Conservation (phyloP, 2,888 invertebrate genomes). For the Dynastes hyllus region DNA sequence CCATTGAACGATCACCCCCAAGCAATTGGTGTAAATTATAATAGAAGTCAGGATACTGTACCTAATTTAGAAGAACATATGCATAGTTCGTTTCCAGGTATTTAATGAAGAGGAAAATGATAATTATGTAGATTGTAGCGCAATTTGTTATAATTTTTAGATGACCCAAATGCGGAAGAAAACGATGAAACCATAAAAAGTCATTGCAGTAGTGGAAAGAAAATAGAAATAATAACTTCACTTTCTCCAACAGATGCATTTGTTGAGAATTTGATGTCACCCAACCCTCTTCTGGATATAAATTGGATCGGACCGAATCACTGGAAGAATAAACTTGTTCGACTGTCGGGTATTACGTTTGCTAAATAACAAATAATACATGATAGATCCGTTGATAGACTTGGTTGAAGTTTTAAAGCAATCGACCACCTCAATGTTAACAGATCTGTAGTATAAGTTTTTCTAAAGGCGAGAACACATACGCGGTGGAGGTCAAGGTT, state of each 20-base stretch:
- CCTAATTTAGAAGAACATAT: neutral
- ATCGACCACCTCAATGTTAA: no score
- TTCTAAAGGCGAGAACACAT: no score
- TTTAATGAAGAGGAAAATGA: neutral
- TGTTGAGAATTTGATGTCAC: neutral
- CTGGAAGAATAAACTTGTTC: conserved; percentile 8
- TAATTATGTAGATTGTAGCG: neutral
- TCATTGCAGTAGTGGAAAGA: neutral
- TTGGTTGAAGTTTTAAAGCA: neutral
- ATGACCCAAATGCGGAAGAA: neutral
- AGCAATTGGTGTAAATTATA: neutral
- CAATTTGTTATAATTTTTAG: neutral
- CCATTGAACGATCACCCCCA: neutral
- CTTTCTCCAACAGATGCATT: neutral
- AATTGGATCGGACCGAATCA: neutral
- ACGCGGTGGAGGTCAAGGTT: no score
- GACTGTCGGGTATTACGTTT: neutral
- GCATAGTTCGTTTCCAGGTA: neutral
- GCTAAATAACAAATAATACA: neutral
- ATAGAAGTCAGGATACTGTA: neutral
- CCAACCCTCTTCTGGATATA: neutral
- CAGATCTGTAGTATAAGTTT: no score
- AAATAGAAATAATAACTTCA: conserved; percentile 1
- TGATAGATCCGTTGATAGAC: neutral
- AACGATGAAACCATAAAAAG: neutral